Base-by-base conservation (phyloP, 2,113 vertebrate species). In the Malurus melanocephalus region DNA sequence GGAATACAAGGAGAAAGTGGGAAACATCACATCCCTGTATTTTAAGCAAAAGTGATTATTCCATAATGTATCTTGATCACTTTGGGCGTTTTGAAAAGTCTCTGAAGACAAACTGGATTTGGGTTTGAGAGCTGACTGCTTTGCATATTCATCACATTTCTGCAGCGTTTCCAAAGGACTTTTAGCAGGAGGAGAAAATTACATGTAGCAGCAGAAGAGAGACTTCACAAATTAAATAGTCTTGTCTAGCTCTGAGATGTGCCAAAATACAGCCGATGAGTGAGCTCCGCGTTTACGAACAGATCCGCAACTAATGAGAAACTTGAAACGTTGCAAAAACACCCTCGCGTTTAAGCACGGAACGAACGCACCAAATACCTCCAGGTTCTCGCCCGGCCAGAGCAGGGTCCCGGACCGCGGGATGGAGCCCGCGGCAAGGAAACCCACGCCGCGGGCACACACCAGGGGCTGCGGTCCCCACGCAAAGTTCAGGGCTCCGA, bases 121-220 rank as follows among this genome's bases (percentile, higher is more conserved):
- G 79, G 91, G 75, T 79, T 53, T 42, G 81, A 87, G 89, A 57
- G 89, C 74, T 79, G 78, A 67, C 85, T 94, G 85, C 79, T 96
- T 67, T 94, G 91, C 93, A 91, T 89, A 92, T 89, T 92, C 94
- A 86, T 93, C 49, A 65, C 72, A 42, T 79, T 92, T 91, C 35
- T 69, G 79, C 89, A 83, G 68, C 42, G 48, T 38, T 96, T 96
- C 93, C 91, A 91, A 51, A 89, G 87, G 89, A 92, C 91, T 94
- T 90, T 89, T 77, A 83, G 65, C 67, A 89, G 62, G 21, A 87
- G 53, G 51, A 90, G 91, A 85, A 93, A 95, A 94, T 86, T 78
- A 89, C 86, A 77, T 3, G 88, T 83, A 91, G 89, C 85, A 80
- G 87, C 94, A 83, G 79, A 85, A 92, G 40, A 71, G 56, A 89